A percentile compares a stretch with the other conserved stretches of the same genome.
Evolutionary conservation across 2,113 vertebrate species (phyloP).

Genomic region (Acinonyx jubatus): DNA sequence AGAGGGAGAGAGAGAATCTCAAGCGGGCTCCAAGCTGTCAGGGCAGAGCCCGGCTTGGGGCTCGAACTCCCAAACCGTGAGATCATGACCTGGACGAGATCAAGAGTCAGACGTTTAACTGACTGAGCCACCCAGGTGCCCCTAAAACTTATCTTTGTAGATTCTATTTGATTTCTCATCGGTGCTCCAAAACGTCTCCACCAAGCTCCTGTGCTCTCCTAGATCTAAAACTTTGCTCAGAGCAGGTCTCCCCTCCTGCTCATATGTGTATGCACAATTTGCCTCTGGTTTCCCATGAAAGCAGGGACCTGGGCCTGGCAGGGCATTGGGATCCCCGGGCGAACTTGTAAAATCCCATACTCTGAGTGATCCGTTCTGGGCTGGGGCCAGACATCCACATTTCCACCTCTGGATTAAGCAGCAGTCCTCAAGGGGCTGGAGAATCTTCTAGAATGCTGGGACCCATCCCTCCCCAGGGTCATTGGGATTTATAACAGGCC

Average conservation of each 20-base stretch:
- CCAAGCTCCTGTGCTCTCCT: not conserved
- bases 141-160: not conserved
- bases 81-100: too few relatives aligned
- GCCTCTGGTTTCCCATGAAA: not conserved
- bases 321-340: not conserved
- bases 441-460: not conserved
- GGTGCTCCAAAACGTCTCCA: not conserved
- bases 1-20: too few relatives aligned
- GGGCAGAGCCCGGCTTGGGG: too few relatives aligned
- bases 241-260: not conserved
- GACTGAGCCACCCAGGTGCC: too few relatives aligned
- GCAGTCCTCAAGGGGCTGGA: not conserved
- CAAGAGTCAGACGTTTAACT: too few relatives aligned
- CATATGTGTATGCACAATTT: not conserved
- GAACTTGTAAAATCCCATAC: not conserved
- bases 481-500: not conserved
- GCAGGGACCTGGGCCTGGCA: not conserved
- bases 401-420: not conserved
- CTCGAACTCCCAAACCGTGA: too few relatives aligned
- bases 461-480: not conserved
- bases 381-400: not conserved
- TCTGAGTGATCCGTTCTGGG: not conserved
- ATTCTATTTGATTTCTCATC: not conserved
- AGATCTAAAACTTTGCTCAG: not conserved
- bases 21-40: too few relatives aligned